Evolutionary conservation across 2,113 vertebrate species (phyloP), one percentile per base, ranked within the genome.

Genomic region (Bubo scandiacus): DNA sequence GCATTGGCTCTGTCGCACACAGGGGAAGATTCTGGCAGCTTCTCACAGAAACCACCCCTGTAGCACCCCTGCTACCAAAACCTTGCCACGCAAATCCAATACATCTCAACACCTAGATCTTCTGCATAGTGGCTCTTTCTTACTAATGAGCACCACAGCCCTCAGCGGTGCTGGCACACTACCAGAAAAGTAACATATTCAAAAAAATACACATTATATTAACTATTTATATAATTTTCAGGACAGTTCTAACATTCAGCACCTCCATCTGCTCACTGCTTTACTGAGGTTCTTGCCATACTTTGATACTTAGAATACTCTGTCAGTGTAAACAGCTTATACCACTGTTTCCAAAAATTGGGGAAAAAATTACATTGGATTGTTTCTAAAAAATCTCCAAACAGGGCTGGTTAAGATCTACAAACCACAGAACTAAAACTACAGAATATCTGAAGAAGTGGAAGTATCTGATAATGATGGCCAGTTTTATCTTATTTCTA

Each of bases 131-230:
- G 16, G 11, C 15, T 58, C 1, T 16, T 54, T 45, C 45, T 72
- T n/a, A 40, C 23, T 34, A 5, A 36, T 62, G 29, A 62, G 5
- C 2, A 1, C 25, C 25, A 40, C 1, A 4, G 11, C 19, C 26
- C 47, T 81, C 51, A 18, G 45, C 2, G 1, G 26, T 75, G 34
- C 32, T 82, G 36, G 18, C 25, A 77, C 11, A 52, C 30, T 26
- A 15, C 13, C 21, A 32, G 11, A 75, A 63, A 71, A 77, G 1
- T 9, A 43, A 42, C 13, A 55, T 10, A 71, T 49, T 22, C 14
- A 71, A 63, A 43, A 21, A 30, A 17, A 12, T 3, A 20, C 5
- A 22, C 10, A 34, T 9, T 27, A 2, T 15, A 40, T 34, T 58
- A 43, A 43, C 9, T 62, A 52, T 8, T 32, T 17, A 6, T 15